Evolutionary conservation across 2,113 vertebrate species (phyloP).

Genomic region (Diphyllodes magnificus): DNA sequence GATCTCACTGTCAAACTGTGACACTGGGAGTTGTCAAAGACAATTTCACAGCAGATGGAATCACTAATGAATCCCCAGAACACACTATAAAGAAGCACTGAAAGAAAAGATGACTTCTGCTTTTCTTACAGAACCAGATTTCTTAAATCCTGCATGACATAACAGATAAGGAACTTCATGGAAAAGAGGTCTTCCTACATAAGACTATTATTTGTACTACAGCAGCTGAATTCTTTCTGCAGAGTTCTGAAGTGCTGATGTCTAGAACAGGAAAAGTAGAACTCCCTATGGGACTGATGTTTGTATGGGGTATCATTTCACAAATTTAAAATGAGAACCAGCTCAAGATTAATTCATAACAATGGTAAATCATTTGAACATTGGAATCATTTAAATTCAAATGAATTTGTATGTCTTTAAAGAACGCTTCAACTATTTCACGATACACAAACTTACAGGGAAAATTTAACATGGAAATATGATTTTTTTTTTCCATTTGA

Average conservation of each 20-base stretch:
- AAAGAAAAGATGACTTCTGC: not conserved
- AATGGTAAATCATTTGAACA: not conserved
- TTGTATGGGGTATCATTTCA: not conserved
- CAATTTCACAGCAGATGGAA: not conserved
- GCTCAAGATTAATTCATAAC: not conserved
- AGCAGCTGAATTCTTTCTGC: not conserved
- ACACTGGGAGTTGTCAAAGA: not conserved
- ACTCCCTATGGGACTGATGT: not conserved
- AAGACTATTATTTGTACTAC: not conserved
- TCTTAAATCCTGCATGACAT: not conserved
- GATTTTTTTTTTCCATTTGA: fast-evolving
- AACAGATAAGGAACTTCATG: not conserved
- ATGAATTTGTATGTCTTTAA: not conserved
- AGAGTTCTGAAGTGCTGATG: not conserved
- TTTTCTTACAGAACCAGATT: not conserved
- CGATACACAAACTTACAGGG: not conserved
- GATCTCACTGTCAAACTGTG: not conserved
- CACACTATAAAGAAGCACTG: not conserved
- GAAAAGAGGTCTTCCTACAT: not conserved
- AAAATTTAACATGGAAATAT: not conserved
- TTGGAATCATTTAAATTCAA: fast-evolving
- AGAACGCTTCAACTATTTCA: not conserved
- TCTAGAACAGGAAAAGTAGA: not conserved
- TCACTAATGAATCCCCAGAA: not conserved
- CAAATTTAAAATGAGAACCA: not conserved